Base-by-base conservation (phyloP, 2,113 vertebrate species). In the Fregata magnificens region DNA sequence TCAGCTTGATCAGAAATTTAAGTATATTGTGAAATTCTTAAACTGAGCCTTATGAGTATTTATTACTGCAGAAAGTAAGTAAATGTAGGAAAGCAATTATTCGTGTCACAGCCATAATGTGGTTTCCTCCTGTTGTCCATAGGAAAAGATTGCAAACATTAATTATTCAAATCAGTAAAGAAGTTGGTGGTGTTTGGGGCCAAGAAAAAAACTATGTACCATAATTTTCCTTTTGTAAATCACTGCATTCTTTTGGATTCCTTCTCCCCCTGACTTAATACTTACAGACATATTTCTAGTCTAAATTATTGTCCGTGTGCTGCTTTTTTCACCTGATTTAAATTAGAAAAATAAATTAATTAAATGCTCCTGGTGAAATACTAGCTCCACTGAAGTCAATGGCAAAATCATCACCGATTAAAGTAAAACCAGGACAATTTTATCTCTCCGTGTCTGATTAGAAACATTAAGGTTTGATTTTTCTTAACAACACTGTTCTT, bases 1-100 rank as follows among this genome's bases (percentile, higher is more conserved):
- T 96, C 93, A 96, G 76, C 74, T 94, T 92, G 81, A 95, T 96
- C 74, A 95, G 88, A 97, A 84, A 92, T 90, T 78, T 79, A 96
- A 91, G 78, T 55, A 73, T 87, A 78, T 61, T 90, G 79, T 91
- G 87, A 94, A 94, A 92, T 90, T 90, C 93, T 94, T 95, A 90
- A 94, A 53, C 52, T 65, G 69, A 94, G 79, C 82, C 67, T 93
- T 88, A 81, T 63, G 76, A 4, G 12, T 31, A 86, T 80, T 89
- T 94, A 80, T 86, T 90, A 85, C 73, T 90, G 78, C 32, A 91
- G 79, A 94, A 86, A 96, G 87, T 89, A 88, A 94, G 78, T 95
- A 77, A 91, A 94, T 31, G 63, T 80, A 95, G 87, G 67, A 88
- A 93, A 94, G 82, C 71, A 82, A 88, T 91, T 82, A 94, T 73